These are phyloP conservation scores for Brassicogethes aeneus DNA, from an alignment of 2,888 invertebrate genomes.

Conservation along the genomic window DNA sequence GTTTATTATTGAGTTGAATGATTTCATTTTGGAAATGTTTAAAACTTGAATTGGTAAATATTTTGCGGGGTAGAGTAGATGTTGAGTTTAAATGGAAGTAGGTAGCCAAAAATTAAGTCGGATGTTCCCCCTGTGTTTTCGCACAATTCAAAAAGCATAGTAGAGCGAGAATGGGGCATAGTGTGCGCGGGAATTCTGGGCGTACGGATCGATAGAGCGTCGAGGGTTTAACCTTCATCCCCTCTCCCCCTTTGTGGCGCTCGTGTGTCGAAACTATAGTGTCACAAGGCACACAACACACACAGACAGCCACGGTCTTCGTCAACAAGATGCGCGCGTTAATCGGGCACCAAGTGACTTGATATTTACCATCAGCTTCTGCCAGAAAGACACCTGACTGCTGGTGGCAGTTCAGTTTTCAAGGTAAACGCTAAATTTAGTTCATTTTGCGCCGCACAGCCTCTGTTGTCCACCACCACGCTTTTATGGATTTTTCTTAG, in stretches of 20 bases:
- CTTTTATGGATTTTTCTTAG: neutral
- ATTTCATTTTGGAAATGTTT: too few relatives aligned
- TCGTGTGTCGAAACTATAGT: slow-evolving; percentile 29
- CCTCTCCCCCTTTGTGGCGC: slow-evolving; percentile 5
- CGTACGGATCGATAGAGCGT: slow-evolving; percentile 38
- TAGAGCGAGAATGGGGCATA: too few relatives aligned
- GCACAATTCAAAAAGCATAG: too few relatives aligned
- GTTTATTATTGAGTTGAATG: slow-evolving; percentile 6
- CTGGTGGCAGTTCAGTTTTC: neutral
- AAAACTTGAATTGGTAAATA: too few relatives aligned
- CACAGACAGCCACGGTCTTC: slow-evolving; percentile 26
- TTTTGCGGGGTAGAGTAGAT: too few relatives aligned
- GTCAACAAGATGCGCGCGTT: slow-evolving; percentile 37
- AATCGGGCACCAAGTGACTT: slow-evolving; percentile 17
- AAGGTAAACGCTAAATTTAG: neutral
- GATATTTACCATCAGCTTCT: too few relatives aligned
- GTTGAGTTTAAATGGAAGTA: too few relatives aligned
- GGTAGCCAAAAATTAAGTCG: too few relatives aligned
- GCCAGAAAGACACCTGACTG: neutral
- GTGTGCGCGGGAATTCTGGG: slow-evolving; percentile 38
- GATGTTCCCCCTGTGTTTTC: too few relatives aligned
- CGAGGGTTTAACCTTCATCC: slow-evolving; percentile 30
- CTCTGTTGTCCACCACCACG: neutral
- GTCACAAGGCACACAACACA: slow-evolving; percentile 29
- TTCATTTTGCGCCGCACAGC: neutral